Evolutionary conservation across 92 coral and sea anemone genomes (phyloP).

Genomic region (Epizoanthus stellaris): DNA sequence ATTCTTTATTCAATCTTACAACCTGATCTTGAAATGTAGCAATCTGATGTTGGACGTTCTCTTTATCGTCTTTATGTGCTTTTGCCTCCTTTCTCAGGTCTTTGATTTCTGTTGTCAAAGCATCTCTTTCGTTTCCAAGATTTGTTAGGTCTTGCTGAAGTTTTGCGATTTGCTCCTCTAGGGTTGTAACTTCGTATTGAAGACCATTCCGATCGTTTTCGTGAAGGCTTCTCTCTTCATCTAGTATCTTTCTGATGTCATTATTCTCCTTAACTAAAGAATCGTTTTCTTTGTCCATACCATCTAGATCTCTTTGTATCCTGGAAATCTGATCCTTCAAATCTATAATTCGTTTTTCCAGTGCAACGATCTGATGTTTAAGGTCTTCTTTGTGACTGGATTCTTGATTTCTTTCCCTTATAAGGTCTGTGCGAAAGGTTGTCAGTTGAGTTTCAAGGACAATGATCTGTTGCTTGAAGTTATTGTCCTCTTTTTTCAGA

Average conservation of each 20-base stretch:
- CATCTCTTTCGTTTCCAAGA: conserved; percentile 36
- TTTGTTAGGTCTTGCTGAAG: conserved; percentile 48
- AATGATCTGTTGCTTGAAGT: conserved; percentile 58
- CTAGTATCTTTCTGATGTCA: neutral
- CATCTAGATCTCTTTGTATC: conserved; percentile 6
- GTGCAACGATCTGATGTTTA: conserved; percentile 52
- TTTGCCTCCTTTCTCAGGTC: conserved; percentile 7
- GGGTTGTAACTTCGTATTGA: neutral
- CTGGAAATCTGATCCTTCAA: conserved; percentile 1
- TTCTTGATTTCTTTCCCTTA: neutral
- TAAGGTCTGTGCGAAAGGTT: conserved; percentile 20
- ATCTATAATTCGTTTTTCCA: conserved; percentile 61
- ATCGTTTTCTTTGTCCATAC: neutral
- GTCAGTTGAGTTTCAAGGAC: conserved; percentile 52
- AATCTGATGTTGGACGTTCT: conserved; percentile 53
- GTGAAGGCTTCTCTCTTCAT: neutral
- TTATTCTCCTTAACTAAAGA: neutral
- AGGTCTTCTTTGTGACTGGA: conserved; percentile 43
- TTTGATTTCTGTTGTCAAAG: conserved; percentile 37
- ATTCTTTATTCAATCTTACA: conserved; percentile 29
- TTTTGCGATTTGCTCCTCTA: conserved; percentile 36
- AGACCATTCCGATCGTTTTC: neutral
- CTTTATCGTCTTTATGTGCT: conserved; percentile 14
- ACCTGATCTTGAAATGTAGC: conserved; percentile 44
- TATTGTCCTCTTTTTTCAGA: conserved; percentile 60